Percentiles rank a stretch among this genome's conserved stretches.
These are phyloP conservation scores for Mechanitis mazaeus DNA, from an alignment of 2,888 invertebrate species.

Conservation along the genomic window DNA sequence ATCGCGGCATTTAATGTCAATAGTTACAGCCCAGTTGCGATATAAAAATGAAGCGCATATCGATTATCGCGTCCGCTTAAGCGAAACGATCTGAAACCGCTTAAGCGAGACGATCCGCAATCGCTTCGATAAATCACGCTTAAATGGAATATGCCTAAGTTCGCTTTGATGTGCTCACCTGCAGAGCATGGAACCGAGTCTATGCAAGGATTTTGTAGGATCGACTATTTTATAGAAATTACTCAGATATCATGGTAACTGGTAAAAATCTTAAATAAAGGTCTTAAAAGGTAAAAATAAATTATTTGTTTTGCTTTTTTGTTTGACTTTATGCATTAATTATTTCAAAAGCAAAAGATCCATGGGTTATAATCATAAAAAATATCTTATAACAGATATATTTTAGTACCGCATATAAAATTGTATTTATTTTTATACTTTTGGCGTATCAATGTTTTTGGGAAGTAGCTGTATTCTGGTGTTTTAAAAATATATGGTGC, in stretches of 20 bases:
- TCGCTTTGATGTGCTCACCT: constrained; percentile 26
- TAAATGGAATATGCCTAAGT: constrained; percentile 40
- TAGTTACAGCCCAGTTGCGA: constrained; percentile 31
- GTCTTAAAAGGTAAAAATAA: no score
- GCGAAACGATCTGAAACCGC: constrained; percentile 58
- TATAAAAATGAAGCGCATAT: constrained; percentile 58
- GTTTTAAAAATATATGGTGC: background rate
- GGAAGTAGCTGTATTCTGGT: background rate
- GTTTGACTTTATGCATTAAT: no score
- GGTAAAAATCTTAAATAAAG: no score
- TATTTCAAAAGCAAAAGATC: no score
- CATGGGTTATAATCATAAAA: no score
- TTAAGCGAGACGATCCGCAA: constrained; percentile 53
- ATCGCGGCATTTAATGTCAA: constrained; percentile 21
- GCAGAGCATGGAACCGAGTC: constrained; percentile 13
- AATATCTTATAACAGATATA: no score
- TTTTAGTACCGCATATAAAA: no score
- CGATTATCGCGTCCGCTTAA: constrained; percentile 59
- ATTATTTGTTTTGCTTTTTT: no score
- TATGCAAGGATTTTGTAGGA: constrained; percentile 7
- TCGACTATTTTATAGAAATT: constrained; percentile 2
- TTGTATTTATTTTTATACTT: background rate
- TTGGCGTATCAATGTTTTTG: background rate
- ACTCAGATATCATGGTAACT: background rate
- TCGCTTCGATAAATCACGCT: constrained; percentile 62